phyloP scores from a whole-genome alignment of 2,888 invertebrate genomes.

The Syrista parreyssii region DNA sequence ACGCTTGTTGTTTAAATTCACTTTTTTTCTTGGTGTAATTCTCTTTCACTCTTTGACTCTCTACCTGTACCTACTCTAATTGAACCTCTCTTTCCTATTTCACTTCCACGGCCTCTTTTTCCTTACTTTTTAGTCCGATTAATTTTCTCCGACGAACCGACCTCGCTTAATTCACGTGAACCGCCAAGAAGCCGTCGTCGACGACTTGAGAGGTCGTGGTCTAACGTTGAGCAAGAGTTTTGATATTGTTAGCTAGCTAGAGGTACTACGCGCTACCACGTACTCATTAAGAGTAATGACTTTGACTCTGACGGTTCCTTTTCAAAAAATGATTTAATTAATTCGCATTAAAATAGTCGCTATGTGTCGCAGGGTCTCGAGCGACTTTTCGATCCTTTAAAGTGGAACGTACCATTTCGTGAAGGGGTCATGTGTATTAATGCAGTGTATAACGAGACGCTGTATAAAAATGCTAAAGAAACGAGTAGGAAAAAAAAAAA shows the following conservation, averaged over 20 bases:
- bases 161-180: neutral
- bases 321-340: slow-evolving; percentile 13
- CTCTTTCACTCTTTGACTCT: neutral
- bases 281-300: slow-evolving; percentile 28
- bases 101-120: neutral
- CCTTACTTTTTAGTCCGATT: neutral
- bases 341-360: slow-evolving; percentile 21
- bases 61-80: neutral
- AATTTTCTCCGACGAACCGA: neutral
- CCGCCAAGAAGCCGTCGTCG: neutral
- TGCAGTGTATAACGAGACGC: neutral
- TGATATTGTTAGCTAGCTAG: neutral
- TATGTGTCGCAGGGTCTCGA: neutral
- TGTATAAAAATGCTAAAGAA: neutral
- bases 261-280: slow-evolving; percentile 5
- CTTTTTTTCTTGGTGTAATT: neutral
- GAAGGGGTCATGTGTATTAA: neutral
- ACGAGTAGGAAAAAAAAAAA: neutral
- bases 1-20: neutral
- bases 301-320: slow-evolving; percentile 14
- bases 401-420: neutral
- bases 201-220: neutral
- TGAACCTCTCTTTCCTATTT: neutral
- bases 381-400: neutral
- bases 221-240: neutral